phyloP scores from a whole-genome alignment of 2,888 invertebrate species.

The Apodemia mormo region DNA sequence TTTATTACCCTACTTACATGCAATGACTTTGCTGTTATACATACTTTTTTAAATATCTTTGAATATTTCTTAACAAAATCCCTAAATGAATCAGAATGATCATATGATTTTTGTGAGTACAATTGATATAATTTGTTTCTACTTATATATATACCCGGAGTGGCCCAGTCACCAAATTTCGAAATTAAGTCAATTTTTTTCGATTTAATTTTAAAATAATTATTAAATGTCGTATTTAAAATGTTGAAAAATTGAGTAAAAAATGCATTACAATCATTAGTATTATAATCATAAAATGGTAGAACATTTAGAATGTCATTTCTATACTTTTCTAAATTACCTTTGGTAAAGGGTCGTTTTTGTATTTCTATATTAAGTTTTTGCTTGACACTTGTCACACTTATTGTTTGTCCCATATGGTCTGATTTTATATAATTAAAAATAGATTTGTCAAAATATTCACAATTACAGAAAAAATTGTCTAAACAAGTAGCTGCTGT shows the following conservation, averaged over 20 bases:
- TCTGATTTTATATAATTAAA: not conserved
- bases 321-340: not conserved
- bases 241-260: not conserved
- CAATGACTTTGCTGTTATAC: not conserved
- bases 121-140: not conserved
- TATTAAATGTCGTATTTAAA: not conserved
- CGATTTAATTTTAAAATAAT: not conserved
- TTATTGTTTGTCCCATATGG: not conserved
- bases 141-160: not conserved
- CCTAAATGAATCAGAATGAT: too few species aligned
- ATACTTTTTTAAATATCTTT: not conserved
- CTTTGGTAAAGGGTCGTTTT: not conserved
- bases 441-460: not conserved
- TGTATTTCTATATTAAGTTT: not conserved
- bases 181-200: not conserved
- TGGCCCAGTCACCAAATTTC: not conserved
- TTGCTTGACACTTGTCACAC: not conserved
- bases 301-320: not conserved
- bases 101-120: not conserved
- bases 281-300: not conserved
- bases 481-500: not conserved
- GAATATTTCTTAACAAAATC: too few species aligned
- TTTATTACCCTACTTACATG: not conserved
- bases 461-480: not conserved
- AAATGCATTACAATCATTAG: not conserved